Percentiles rank a stretch among this genome's conserved stretches.
Evolutionary conservation across 2,113 vertebrate species (phyloP).

Genomic region (Cebidichthys violaceus): DNA sequence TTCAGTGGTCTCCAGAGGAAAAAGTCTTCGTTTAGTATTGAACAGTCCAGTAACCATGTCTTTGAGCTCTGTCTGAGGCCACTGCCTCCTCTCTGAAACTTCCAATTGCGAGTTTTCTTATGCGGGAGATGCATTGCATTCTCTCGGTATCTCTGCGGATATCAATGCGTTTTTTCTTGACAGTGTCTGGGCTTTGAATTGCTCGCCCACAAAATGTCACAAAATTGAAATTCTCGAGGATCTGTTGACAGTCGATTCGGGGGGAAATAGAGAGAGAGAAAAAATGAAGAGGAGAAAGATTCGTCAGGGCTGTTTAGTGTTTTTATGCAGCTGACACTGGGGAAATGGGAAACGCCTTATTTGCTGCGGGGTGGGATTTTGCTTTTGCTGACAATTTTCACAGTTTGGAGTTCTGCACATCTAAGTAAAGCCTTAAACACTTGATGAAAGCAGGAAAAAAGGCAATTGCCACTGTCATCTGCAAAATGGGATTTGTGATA

Average conservation of each 20-base stretch:
- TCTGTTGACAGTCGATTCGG: slow-evolving; percentile 63
- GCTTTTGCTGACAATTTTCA: slow-evolving; percentile 67
- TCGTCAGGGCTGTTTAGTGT: slow-evolving; percentile 48
- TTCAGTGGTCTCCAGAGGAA: slow-evolving; percentile 74
- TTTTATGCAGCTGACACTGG: slow-evolving; percentile 62
- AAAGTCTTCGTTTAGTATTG: slow-evolving; percentile 70
- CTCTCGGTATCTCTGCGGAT: slow-evolving; percentile 59
- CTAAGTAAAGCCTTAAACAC: slow-evolving; percentile 49
- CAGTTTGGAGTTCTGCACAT: slow-evolving; percentile 59
- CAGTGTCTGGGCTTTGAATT: slow-evolving; percentile 58
- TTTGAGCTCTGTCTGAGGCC: slow-evolving; percentile 70
- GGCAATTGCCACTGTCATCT: slow-evolving; percentile 59
- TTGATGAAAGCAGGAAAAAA: slow-evolving; percentile 60
- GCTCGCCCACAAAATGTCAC: slow-evolving; percentile 47
- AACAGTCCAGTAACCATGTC: slow-evolving; percentile 77
- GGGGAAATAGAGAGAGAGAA: not conserved
- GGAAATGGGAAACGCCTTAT: slow-evolving; percentile 60
- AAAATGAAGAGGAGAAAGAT: slow-evolving; percentile 42
- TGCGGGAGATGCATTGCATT: slow-evolving; percentile 26
- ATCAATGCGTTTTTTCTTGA: slow-evolving; percentile 48
- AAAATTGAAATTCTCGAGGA: slow-evolving; percentile 66
- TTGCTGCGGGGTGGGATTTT: slow-evolving; percentile 62
- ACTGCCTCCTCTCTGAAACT: slow-evolving; percentile 53
- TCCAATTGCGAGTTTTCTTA: slow-evolving; percentile 48
- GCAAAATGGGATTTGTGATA: slow-evolving; percentile 57